Conservation (phyloP, 2,888 invertebrate genomes). For the Marronus borbonicus region DNA sequence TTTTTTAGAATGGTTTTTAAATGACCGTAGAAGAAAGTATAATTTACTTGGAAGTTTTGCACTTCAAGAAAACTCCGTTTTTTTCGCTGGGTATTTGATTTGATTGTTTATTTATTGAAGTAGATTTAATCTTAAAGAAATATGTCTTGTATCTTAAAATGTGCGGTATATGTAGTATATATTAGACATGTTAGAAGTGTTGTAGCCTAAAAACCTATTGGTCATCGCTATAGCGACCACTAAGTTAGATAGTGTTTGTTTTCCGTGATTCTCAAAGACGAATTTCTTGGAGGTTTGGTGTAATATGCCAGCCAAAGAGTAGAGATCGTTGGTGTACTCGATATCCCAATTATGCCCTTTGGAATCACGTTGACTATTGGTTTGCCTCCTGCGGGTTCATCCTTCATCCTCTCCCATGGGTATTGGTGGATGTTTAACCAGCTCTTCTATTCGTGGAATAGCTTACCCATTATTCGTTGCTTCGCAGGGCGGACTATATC, state of each 20-base stretch:
- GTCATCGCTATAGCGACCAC: conserved; percentile 72
- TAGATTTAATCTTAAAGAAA: too few relatives aligned
- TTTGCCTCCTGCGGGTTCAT: conserved; percentile 60
- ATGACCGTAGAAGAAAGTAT: too few relatives aligned
- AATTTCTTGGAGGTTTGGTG: conserved; percentile 77
- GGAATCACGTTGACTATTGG: conserved; percentile 59
- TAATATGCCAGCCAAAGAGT: conserved; percentile 78
- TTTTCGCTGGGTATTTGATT: too few relatives aligned
- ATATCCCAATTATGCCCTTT: conserved; percentile 80
- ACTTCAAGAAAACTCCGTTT: too few relatives aligned
- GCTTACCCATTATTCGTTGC: conserved; percentile 65
- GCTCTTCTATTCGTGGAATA: conserved; percentile 66
- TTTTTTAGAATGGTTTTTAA: too few relatives aligned
- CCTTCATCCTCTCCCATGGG: conserved; percentile 65
- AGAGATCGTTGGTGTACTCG: conserved; percentile 79
- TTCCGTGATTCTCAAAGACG: conserved; percentile 73
- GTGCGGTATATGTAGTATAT: too few relatives aligned
- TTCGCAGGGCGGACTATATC: conserved; percentile 65
- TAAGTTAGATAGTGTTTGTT: conserved; percentile 72
- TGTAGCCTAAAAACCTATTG: conserved; percentile 60
- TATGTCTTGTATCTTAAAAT: too few relatives aligned
- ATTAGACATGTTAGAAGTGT: too few relatives aligned
- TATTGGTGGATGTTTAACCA: conserved; percentile 67
- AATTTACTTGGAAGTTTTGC: too few relatives aligned
- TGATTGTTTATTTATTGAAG: too few relatives aligned